Percentiles rank a stretch among this genome's conserved stretches.
phyloP scores from a whole-genome alignment of 1,140 invertebrate species.

The Camponotus floridanus region DNA sequence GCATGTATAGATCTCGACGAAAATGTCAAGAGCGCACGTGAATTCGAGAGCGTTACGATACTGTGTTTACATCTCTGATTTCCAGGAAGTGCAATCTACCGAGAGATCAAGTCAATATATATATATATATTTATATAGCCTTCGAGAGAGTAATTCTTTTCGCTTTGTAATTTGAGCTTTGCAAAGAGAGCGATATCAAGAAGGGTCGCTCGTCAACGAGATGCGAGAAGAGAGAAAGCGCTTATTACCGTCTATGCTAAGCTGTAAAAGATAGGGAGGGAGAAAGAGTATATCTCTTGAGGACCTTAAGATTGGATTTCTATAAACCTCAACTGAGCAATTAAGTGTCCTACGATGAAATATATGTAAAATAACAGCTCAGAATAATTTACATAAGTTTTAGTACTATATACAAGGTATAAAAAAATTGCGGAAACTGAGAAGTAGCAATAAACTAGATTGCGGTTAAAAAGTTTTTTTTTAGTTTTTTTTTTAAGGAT shows the following conservation, averaged over 20 bases:
- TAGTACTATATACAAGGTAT: background rate
- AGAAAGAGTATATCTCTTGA: background rate
- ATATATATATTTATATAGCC: background rate
- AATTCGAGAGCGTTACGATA: constrained; percentile 28
- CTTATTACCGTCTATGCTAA: constrained; percentile 42
- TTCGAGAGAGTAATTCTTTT: constrained; percentile 50
- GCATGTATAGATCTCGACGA: constrained; percentile 19
- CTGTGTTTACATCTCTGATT: constrained; percentile 30
- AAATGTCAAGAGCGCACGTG: constrained; percentile 29
- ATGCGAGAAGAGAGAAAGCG: constrained; percentile 15
- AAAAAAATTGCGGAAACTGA: background rate
- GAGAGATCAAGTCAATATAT: constrained; percentile 20
- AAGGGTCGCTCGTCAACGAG: constrained; percentile 14
- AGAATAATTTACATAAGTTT: background rate
- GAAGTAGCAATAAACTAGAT: background rate
- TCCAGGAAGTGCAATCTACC: background rate
- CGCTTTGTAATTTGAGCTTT: constrained; percentile 52
- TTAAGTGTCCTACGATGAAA: constrained; percentile 7
- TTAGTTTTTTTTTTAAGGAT: background rate
- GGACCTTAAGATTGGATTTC: constrained; percentile 15
- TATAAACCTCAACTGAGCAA: constrained; percentile 37
- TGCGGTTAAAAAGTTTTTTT: background rate
- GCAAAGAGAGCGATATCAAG: constrained; percentile 17
- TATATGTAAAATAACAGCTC: background rate
- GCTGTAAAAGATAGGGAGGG: background rate